Percentiles rank a stretch among this genome's conserved stretches.
phyloP scores from a whole-genome alignment of 2,888 invertebrate genomes.

The Minunthozetes semirufus region DNA sequence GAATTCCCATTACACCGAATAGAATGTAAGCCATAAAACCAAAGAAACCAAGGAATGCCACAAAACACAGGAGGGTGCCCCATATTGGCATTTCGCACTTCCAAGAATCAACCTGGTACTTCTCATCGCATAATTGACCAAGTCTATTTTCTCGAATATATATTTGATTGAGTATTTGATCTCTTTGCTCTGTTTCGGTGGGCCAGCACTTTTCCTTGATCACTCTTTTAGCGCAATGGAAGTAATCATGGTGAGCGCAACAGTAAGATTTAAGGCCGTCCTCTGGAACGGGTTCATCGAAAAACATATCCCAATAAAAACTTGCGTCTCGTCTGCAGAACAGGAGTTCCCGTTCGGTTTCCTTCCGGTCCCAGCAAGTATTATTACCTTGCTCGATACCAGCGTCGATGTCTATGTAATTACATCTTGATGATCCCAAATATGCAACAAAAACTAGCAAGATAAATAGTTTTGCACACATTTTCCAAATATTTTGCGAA shows the following conservation, averaged over 20 bases:
- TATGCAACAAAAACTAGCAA: too few species aligned
- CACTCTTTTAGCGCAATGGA: neutral
- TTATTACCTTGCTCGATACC: too few species aligned
- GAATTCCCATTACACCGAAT: neutral
- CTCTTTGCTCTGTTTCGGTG: neutral
- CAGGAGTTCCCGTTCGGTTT: neutral
- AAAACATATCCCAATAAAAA: neutral
- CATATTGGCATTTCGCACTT: neutral
- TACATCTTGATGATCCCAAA: neutral
- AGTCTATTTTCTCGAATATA: neutral
- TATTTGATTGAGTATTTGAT: neutral
- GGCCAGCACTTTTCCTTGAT: neutral
- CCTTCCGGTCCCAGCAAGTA: neutral
- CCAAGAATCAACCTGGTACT: neutral
- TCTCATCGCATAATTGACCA: neutral
- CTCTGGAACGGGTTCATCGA: neutral
- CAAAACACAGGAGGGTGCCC: neutral
- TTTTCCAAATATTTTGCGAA: too few species aligned
- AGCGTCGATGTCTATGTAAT: neutral
- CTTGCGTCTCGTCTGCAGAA: neutral
- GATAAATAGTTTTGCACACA: too few species aligned
- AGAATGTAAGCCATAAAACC: neutral
- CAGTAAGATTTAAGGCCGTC: neutral
- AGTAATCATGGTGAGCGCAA: neutral
- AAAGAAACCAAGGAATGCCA: neutral